phyloP scores from a whole-genome alignment of 2,113 vertebrate genomes.

The Callaeas wilsoni region DNA sequence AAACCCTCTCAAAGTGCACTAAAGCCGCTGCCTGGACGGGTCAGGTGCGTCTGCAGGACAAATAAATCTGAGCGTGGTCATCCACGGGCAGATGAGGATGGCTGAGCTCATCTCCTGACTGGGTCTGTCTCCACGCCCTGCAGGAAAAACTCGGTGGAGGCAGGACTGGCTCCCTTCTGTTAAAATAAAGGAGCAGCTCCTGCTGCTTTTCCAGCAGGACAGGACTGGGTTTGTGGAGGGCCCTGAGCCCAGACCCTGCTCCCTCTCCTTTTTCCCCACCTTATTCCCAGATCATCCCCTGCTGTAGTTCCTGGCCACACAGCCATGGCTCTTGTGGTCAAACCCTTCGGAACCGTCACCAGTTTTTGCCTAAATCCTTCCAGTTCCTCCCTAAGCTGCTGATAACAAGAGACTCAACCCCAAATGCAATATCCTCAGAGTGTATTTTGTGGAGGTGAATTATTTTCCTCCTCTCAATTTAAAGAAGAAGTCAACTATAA shows the following conservation, averaged over 20 bases:
- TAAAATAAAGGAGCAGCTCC: neutral
- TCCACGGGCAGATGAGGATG: neutral
- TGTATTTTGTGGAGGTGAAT: neutral
- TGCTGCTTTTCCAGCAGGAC: neutral
- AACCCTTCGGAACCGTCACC: neutral
- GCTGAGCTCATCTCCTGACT: neutral
- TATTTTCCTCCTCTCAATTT: neutral
- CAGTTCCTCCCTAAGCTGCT: neutral
- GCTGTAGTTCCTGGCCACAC: neutral
- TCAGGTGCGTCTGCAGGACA: neutral
- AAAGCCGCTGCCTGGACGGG: neutral
- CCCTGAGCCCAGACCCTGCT: neutral
- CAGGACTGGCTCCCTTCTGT: neutral
- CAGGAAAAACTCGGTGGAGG: neutral
- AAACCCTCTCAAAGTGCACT: neutral
- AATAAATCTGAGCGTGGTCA: rapidly evolving
- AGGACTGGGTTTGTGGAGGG: rapidly evolving
- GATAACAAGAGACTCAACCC: neutral
- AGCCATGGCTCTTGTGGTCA: neutral
- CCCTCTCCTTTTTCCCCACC: neutral
- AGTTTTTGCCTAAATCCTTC: neutral
- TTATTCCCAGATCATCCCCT: neutral
- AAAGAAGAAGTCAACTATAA: neutral
- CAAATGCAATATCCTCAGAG: neutral
- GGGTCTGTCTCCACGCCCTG: rapidly evolving